Conservation (phyloP, 2,888 invertebrate species). For the Tetramorium bicarinatum region DNA sequence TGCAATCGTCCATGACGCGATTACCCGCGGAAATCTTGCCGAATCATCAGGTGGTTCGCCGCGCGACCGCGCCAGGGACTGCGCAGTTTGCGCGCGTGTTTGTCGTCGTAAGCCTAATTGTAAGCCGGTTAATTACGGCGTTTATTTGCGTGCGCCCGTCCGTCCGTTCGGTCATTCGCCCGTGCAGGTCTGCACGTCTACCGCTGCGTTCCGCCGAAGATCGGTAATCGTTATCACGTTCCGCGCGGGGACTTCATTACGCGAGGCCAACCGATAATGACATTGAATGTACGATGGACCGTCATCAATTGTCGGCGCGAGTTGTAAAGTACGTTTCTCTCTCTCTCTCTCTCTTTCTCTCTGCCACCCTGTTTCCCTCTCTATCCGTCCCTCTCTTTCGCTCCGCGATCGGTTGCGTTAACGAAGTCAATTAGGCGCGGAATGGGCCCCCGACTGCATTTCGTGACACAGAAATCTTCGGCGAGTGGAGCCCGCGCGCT, state of each 20-base stretch:
- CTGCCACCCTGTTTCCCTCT: not conserved
- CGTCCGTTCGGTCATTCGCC: not conserved
- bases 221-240: conserved; percentile 40
- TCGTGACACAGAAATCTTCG: conserved; percentile 28
- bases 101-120: conserved; percentile 58
- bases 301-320: conserved; percentile 43
- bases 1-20: conserved; percentile 37
- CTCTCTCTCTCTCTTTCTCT: not conserved
- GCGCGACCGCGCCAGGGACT: conserved; percentile 24
- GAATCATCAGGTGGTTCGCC: conserved; percentile 67
- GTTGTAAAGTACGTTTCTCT: conserved; percentile 2
- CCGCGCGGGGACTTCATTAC: conserved; percentile 26
- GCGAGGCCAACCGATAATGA: conserved; percentile 29
- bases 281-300: conserved; percentile 39
- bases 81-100: conserved; percentile 29
- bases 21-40: conserved; percentile 48
- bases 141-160: conserved; percentile 31
- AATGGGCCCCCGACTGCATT: conserved; percentile 2
- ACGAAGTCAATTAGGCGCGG: conserved; percentile 43
- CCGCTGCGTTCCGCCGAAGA: not conserved
- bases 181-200: not conserved
- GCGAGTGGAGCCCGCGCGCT: not conserved
- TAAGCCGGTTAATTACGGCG: conserved; percentile 57
- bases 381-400: not conserved
- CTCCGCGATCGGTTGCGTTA: conserved; percentile 19